Percentiles rank a stretch among this genome's conserved stretches.
phyloP scores from a whole-genome alignment of 2,888 invertebrate genomes.

The Trichogramma evanescens region DNA sequence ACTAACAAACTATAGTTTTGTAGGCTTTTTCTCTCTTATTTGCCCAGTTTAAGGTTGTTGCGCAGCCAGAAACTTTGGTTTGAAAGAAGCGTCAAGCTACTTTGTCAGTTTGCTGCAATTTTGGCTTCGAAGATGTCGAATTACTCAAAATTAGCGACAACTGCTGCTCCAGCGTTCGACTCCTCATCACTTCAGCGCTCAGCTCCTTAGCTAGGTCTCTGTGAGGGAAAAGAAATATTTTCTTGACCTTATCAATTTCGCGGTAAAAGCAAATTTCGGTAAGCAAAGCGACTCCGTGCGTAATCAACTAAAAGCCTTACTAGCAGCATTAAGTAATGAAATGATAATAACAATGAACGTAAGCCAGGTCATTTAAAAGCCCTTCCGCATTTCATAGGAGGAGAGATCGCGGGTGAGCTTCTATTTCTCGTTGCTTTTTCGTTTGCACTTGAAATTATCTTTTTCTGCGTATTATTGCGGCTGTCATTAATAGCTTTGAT shows the following conservation, averaged over 20 bases:
- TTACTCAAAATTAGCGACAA: background rate
- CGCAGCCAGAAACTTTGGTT: too few species aligned
- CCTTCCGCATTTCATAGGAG: constrained; percentile 2
- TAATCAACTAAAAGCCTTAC: background rate
- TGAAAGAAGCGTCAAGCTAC: too few species aligned
- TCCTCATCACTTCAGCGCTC: constrained; percentile 4
- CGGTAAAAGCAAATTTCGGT: background rate
- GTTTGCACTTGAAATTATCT: too few species aligned
- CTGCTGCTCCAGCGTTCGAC: constrained; percentile 3
- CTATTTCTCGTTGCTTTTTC: too few species aligned
- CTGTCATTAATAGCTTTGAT: too few species aligned
- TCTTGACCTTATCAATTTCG: background rate
- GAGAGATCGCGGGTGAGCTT: background rate
- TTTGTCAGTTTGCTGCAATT: too few species aligned
- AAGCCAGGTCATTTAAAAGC: constrained; percentile 12
- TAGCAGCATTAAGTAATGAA: background rate
- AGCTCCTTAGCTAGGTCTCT: constrained; percentile 7
- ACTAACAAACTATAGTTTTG: too few species aligned
- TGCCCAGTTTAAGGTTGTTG: too few species aligned
- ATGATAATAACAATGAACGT: background rate
- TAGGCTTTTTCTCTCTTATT: too few species aligned
- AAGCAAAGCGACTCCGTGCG: background rate
- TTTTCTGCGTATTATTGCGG: too few species aligned
- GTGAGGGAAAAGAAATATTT: background rate
- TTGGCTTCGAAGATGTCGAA: too few species aligned